Conservation (phyloP, 2,113 vertebrate genomes). For the Microtus pennsylvanicus region DNA sequence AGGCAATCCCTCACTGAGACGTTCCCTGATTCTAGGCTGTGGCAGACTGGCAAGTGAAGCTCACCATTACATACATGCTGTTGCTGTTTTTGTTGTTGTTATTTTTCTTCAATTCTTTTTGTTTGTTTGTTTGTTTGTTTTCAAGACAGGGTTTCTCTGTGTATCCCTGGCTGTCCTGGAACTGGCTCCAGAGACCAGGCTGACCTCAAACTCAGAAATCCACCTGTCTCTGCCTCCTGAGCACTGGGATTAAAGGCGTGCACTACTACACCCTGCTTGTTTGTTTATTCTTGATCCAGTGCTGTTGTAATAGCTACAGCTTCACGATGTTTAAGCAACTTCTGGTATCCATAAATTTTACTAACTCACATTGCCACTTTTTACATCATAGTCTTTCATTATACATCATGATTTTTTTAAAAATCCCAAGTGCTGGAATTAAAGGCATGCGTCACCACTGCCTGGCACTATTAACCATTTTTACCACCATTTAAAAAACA, state of each 20-base stretch:
- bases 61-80: neutral
- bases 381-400: neutral
- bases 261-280: neutral
- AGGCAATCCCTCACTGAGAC: neutral
- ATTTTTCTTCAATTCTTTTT: neutral
- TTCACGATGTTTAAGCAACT: neutral
- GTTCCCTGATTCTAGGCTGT: neutral
- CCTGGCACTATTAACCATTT: neutral
- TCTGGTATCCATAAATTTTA: too few relatives aligned
- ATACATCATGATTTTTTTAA: too few relatives aligned
- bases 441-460: neutral
- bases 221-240: neutral
- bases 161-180: neutral
- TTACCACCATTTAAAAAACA: neutral
- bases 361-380: neutral
- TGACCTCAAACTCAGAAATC: neutral
- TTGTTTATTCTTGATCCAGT: neutral
- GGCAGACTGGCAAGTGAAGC: neutral
- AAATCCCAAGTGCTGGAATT: too few relatives aligned
- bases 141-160: neutral
- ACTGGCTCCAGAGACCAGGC: neutral
- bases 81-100: neutral
- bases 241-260: neutral
- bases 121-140: too few relatives aligned
- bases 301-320: neutral